Conservation (phyloP, 1,140 invertebrate species). For the Paracyclopina nana region DNA sequence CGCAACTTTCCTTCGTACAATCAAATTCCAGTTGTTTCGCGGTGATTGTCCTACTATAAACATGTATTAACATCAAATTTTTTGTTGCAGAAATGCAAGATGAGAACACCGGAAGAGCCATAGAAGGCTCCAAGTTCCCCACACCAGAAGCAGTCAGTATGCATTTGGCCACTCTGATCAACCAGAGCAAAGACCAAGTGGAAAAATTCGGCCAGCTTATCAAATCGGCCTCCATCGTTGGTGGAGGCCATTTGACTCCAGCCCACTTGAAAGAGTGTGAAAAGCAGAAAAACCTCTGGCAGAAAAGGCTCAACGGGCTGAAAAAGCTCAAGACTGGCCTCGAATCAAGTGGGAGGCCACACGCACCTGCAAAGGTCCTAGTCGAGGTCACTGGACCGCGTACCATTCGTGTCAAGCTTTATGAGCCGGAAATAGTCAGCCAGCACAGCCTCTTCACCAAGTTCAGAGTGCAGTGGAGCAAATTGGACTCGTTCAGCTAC, state of each 20-base stretch:
- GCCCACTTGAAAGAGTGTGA: conserved; percentile 35
- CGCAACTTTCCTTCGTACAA: too few relatives aligned
- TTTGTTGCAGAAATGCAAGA: too few relatives aligned
- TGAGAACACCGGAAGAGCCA: conserved; percentile 68
- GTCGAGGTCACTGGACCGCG: not conserved
- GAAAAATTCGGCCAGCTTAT: conserved; percentile 14
- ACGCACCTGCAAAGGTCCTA: not conserved
- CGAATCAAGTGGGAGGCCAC: conserved; percentile 25
- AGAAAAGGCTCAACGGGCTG: conserved; percentile 54
- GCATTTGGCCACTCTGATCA: not conserved
- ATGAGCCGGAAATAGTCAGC: conserved; percentile 8
- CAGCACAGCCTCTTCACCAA: conserved; percentile 5
- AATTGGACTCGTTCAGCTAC: conserved; percentile 50
- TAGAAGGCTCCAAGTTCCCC: conserved; percentile 45
- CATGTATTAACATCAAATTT: too few relatives aligned
- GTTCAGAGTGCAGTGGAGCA: conserved; percentile 43
- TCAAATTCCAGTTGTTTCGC: too few relatives aligned
- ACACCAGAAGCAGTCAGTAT: not conserved
- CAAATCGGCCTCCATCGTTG: not conserved
- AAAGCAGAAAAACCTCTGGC: conserved; percentile 66
- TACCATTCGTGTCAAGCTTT: not conserved
- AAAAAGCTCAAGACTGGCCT: conserved; percentile 47
- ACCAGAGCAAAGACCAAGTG: conserved; percentile 5
- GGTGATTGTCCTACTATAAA: too few relatives aligned
- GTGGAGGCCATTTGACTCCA: not conserved